Evolutionary conservation across 2,797 vertebrate genomes (phyloP).

Genomic region (Tiaroga cobitis): DNA sequence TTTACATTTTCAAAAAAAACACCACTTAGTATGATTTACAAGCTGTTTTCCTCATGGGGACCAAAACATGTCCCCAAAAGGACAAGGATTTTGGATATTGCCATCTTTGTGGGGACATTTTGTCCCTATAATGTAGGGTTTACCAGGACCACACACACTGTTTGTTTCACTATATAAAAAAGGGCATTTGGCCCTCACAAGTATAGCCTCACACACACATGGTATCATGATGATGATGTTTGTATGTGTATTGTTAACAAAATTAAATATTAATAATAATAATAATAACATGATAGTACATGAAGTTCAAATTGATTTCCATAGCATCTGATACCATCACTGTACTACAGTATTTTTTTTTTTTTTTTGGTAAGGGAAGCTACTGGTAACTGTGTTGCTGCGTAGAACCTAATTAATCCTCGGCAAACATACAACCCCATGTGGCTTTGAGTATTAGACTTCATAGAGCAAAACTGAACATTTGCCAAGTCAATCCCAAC

Average conservation of each 20-base stretch:
- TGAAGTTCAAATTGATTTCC: neutral
- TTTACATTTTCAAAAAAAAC: no score
- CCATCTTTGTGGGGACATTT: no score
- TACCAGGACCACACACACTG: neutral
- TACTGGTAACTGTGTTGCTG: neutral
- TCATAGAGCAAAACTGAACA: constrained; percentile 44
- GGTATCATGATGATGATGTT: neutral
- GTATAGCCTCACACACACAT: neutral
- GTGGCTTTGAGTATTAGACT: constrained; percentile 29
- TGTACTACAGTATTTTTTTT: neutral
- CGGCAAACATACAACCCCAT: neutral
- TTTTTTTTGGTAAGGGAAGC: neutral
- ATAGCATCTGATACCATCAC: neutral
- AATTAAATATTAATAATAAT: neutral
- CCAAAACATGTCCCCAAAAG: no score
- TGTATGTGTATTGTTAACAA: neutral
- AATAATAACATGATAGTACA: neutral
- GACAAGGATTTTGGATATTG: no score
- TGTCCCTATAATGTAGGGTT: neutral
- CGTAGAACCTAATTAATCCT: constrained; percentile 23
- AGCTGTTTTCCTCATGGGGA: no score
- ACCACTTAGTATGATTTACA: no score
- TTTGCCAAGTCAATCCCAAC: constrained; percentile 44
- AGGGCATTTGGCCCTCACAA: neutral
- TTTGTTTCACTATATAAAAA: neutral